Conservation (phyloP, 2,797 vertebrate genomes). For the Fistularia commersonii region DNA sequence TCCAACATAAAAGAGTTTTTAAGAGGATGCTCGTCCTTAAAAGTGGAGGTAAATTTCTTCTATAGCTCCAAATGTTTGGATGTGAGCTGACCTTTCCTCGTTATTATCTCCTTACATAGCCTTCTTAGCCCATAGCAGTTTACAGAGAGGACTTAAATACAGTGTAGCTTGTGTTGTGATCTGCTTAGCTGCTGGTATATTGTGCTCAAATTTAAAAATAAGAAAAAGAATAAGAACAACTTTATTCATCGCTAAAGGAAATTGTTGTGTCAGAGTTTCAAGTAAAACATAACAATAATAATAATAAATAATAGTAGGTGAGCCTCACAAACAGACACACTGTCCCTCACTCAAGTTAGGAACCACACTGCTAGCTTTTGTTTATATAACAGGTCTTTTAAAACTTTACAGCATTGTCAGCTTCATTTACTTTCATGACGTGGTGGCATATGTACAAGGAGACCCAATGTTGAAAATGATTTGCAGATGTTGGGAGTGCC, state of each 20-base stretch:
- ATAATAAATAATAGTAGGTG: no score
- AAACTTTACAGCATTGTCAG: no score
- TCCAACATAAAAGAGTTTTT: conserved; percentile 90
- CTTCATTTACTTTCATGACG: no score
- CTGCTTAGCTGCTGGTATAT: conserved; percentile 25
- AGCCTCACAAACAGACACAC: conserved; percentile 31
- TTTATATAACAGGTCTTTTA: no score
- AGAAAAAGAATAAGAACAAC: no score
- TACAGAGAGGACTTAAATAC: conserved; percentile 15
- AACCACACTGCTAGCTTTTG: conserved; percentile 4
- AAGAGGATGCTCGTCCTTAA: conserved; percentile 84
- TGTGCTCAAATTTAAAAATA: conserved; percentile 9
- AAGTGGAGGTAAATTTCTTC: conserved; percentile 87
- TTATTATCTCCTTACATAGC: conserved; percentile 12
- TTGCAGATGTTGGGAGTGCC: conserved; percentile 54
- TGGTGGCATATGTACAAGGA: background rate
- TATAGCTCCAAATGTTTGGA: conserved; percentile 1
- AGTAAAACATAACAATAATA: no score
- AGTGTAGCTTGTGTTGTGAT: conserved; percentile 36
- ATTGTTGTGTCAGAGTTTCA: no score
- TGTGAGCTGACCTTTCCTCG: conserved; percentile 11
- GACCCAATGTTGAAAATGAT: conserved; percentile 25
- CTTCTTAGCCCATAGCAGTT: conserved; percentile 14
- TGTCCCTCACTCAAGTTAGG: conserved; percentile 39
- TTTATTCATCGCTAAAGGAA: no score